Evolutionary conservation across 2,888 invertebrate genomes (phyloP), one percentile per base, ranked within the genome.

Genomic region (Caenorhabditis sp.): DNA sequence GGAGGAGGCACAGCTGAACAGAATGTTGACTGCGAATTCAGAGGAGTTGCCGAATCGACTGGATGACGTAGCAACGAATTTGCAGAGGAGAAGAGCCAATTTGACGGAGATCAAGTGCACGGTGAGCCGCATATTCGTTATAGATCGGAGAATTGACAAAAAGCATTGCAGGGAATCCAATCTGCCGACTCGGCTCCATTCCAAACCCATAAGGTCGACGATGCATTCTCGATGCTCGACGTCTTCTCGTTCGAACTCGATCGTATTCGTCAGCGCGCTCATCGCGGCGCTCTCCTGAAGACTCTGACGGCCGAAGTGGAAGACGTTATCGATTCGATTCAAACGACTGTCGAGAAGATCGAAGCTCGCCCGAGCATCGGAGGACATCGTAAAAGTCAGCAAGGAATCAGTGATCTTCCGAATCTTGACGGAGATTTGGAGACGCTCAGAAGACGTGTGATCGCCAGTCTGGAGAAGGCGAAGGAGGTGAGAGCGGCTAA

Each of bases 71-170:
- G 20, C 58, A 17, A 30, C 30, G 20, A 58, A 65, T 43, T n/a
- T 72, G 58, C 63, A 72, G 15, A 41, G 72, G 43, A 46, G 56
- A 41, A 39, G 72, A 4, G 39, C 63, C 2, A 72, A 72, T 22
- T 26, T 72, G 52, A 63, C 72, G 2, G 58, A 72, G 24, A 58
- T 72, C 13, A 72, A 72, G 52, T 72, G 72, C 22, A n/a, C 22
- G 9, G 37, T 20, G 1, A 24, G n/a, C n/a, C n/a, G n/a, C n/a
- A n/a, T n/a, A n/a, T n/a, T n/a, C n/a, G n/a, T n/a, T n/a, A n/a
- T n/a, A n/a, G n/a, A n/a, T n/a, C n/a, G n/a, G n/a, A n/a, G n/a
- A n/a, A n/a, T n/a, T n/a, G n/a, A n/a, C n/a, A n/a, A n/a, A n/a
- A n/a, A n/a, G n/a, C n/a, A n/a, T n/a, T 72, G 1, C 22, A 35